A percentile compares a stretch with the other conserved stretches of the same genome.
These are phyloP conservation scores for Aurelia aurita complex sp. Pacific DNA, from an alignment of 30 jellyfish, hydroid and myxozoan genomes.

Conservation along the genomic window DNA sequence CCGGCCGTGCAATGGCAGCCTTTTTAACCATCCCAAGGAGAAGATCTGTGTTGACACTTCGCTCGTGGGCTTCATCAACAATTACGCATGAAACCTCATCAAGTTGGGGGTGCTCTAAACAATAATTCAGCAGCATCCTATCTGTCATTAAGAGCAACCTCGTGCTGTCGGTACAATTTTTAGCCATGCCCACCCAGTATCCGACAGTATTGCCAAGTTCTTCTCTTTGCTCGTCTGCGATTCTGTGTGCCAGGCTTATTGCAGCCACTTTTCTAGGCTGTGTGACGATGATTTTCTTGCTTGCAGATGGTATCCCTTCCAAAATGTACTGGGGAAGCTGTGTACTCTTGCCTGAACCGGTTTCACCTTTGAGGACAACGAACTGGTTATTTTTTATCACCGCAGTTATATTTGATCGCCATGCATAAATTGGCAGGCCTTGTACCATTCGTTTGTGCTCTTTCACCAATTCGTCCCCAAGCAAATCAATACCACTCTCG, in stretches of 20 bases:
- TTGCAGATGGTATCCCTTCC: conserved; percentile 41
- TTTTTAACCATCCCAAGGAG: conserved; percentile 58
- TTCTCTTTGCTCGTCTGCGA: conserved; percentile 50
- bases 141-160: conserved; percentile 69
- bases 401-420: conserved; percentile 39
- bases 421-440: conserved; percentile 70
- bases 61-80: conserved; percentile 87
- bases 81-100: conserved; percentile 50
- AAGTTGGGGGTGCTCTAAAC: conserved; percentile 60
- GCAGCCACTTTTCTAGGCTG: conserved; percentile 93
- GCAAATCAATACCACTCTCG: conserved; percentile 1
- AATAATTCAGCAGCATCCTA: conserved; percentile 57
- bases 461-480: conserved; percentile 12
- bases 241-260: conserved; percentile 57
- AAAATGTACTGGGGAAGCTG: conserved; percentile 71
- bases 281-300: conserved; percentile 48
- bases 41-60: conserved; percentile 67
- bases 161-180: conserved; percentile 14
- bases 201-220: conserved; percentile 68
- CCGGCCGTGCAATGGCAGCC: conserved; percentile 22
- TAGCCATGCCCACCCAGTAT: conserved; percentile 67
- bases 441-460: conserved; percentile 39
- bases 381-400: conserved; percentile 43
- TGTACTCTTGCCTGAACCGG: conserved; percentile 93
- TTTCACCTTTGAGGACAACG: conserved; percentile 77